Base-by-base conservation (phyloP, 2,113 vertebrate genomes). In the Cinclus cinclus region DNA sequence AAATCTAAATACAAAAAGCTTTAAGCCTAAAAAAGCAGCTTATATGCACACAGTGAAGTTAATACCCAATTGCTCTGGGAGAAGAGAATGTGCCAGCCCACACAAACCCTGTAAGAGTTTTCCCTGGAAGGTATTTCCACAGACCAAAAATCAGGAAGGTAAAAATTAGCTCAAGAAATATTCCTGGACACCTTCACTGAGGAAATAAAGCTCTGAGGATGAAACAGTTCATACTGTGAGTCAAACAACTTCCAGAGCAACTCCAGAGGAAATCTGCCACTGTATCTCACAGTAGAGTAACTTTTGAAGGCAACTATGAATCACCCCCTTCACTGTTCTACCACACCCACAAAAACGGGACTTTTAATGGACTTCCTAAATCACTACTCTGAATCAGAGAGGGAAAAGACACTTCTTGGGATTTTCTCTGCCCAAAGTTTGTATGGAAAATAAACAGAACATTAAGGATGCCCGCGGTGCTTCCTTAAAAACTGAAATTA, bases 261-360 rank as follows among this genome's bases (percentile, higher is more conserved):
- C 62, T 71, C 73, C 46, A 27, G 53, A 71, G 75, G 77, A 90
- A 70, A 89, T 53, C 13, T 64, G 15, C 87, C 70, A 33, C 23
- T 50, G n/a, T 18, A 67, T 10, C 59, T 77, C 60, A 2, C 30
- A 63, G 50, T 4, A 31, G 59, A 91, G 7, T 6, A 79, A 69
- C 67, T 90, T 82, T 2, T 14, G 50, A 86, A 46, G 68, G 75
- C 58, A 65, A 84, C 39, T 77, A 20, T 94, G 93, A 93, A 92
- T 96, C 96, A 97, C 46, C 30, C 39, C 47, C 55, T 92, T 82
- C 55, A 60, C 67, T 80, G 18, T 60, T 69, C 81, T 18, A 85
- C 90, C 79, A 95, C 93, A 95, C 92, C 90, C 92, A 87, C 79
- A 70, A 86, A 73, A 82, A 46, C 0, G 2, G 15, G 59, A 82